Evolutionary conservation across 2,113 vertebrate species (phyloP).

Genomic region (Bufo bufo): DNA sequence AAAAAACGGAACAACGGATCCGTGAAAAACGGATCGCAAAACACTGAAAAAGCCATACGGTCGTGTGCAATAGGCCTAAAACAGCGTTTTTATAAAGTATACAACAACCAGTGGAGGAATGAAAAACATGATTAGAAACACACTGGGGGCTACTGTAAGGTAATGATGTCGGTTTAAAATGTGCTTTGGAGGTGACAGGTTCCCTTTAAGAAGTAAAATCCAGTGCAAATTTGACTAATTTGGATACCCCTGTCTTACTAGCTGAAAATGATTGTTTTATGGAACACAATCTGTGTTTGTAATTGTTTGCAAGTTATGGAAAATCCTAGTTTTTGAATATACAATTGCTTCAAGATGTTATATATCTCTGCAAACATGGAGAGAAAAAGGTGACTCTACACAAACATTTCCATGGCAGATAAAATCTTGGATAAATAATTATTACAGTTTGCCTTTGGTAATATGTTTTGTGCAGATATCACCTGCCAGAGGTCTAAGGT

Average conservation of each 20-base stretch:
- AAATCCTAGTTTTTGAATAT: constrained; percentile 9
- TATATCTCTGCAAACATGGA: constrained; percentile 10
- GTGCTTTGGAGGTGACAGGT: too few species aligned
- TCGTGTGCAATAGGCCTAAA: too few species aligned
- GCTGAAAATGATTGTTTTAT: neutral
- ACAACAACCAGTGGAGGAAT: too few species aligned
- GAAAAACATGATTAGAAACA: too few species aligned
- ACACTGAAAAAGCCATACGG: too few species aligned
- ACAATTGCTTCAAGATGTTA: constrained; percentile 39
- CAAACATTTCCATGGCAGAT: constrained; percentile 8
- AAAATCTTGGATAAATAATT: neutral
- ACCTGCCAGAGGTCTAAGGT: constrained; percentile 39
- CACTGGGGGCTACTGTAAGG: too few species aligned
- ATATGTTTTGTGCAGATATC: constrained; percentile 20
- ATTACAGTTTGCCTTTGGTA: neutral
- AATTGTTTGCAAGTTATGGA: constrained; percentile 42
- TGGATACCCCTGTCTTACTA: neutral
- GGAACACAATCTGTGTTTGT: accelerated
- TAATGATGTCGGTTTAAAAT: too few species aligned
- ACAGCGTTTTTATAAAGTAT: too few species aligned
- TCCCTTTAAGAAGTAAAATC: neutral
- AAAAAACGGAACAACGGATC: too few species aligned
- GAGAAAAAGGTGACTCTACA: constrained; percentile 7
- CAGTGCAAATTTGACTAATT: accelerated
- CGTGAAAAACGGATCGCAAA: too few species aligned